Percentiles rank a stretch among this genome's conserved stretches.
Conservation (phyloP, 2,113 vertebrate species). For the Lota lota region DNA sequence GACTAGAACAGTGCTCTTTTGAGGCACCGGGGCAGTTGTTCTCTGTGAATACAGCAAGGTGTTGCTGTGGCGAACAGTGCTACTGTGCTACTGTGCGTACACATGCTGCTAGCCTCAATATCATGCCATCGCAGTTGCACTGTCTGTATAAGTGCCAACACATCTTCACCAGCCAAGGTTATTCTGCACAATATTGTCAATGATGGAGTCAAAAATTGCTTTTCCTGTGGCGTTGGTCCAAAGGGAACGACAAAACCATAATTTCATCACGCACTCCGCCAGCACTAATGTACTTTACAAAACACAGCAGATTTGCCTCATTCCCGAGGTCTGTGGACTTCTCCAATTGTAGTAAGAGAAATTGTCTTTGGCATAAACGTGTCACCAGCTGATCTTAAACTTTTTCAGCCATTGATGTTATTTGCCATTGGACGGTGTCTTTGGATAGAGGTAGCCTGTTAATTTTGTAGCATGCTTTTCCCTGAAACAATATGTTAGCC, state of each 20-base stretch:
- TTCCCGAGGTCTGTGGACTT: slow-evolving; percentile 7
- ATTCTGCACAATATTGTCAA: slow-evolving; percentile 55
- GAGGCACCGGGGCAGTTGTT: no score
- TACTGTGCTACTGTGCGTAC: slow-evolving; percentile 9
- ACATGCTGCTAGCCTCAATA: neutral
- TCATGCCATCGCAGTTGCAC: slow-evolving; percentile 36
- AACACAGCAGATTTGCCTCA: slow-evolving; percentile 41
- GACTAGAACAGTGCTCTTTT: no score
- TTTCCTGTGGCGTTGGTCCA: slow-evolving; percentile 49
- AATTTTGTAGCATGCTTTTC: no score
- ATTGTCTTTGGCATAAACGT: no score
- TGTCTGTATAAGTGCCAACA: slow-evolving; percentile 25
- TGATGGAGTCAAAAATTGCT: slow-evolving; percentile 50
- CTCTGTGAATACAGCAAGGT: no score
- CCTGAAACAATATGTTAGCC: no score
- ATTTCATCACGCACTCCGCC: slow-evolving; percentile 49
- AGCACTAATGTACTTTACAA: slow-evolving; percentile 50
- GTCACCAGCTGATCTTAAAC: no score
- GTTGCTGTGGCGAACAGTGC: no score
- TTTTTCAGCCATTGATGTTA: no score
- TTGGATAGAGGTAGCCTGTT: no score
- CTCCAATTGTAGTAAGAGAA: no score
- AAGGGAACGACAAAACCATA: slow-evolving; percentile 47
- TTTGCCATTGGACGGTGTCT: no score
- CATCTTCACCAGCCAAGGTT: slow-evolving; percentile 45